These are phyloP conservation scores for Ylistrum balloti DNA, from an alignment of 1,140 invertebrate species.

Conservation along the genomic window DNA sequence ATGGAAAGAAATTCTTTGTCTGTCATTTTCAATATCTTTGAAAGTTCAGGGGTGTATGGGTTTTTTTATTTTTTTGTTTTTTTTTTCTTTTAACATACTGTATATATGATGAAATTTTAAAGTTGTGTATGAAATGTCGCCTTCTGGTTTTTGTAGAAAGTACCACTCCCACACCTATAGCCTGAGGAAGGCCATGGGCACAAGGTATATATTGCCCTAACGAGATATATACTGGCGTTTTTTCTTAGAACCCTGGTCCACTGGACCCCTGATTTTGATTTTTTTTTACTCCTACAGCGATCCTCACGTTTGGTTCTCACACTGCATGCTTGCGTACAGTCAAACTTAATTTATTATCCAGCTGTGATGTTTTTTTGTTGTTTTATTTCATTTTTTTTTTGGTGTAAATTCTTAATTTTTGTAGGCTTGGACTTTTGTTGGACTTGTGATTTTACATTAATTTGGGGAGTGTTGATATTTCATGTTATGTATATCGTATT, in stretches of 20 bases:
- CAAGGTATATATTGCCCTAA: slow-evolving; percentile 63
- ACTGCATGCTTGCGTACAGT: slow-evolving; percentile 44
- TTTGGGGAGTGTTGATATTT: slow-evolving; percentile 5
- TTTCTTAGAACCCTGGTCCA: slow-evolving; percentile 46
- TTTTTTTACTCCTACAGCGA: slow-evolving; percentile 47
- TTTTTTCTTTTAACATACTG: too few relatives aligned
- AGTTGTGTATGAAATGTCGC: slow-evolving; percentile 36
- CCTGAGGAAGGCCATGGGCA: slow-evolving; percentile 68
- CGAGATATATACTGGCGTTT: slow-evolving; percentile 48
- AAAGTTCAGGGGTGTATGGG: not conserved
- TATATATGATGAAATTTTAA: not conserved
- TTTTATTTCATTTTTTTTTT: slow-evolving; percentile 48
- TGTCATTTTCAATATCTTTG: not conserved
- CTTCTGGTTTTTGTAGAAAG: slow-evolving; percentile 65
- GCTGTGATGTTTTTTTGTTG: slow-evolving; percentile 47
- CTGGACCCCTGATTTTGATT: slow-evolving; percentile 47
- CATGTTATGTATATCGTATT: not conserved
- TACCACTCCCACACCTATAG: slow-evolving; percentile 68
- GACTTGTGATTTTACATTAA: slow-evolving; percentile 4
- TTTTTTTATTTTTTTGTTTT: too few relatives aligned
- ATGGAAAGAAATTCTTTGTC: not conserved
- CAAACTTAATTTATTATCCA: slow-evolving; percentile 37
- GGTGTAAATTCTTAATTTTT: slow-evolving; percentile 29
- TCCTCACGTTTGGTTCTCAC: slow-evolving; percentile 49
- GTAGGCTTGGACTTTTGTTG: slow-evolving; percentile 27